Percentiles rank a stretch among this genome's conserved stretches.
Evolutionary conservation across 2,113 vertebrate species (phyloP).

Genomic region (Sporophila hypoxantha): DNA sequence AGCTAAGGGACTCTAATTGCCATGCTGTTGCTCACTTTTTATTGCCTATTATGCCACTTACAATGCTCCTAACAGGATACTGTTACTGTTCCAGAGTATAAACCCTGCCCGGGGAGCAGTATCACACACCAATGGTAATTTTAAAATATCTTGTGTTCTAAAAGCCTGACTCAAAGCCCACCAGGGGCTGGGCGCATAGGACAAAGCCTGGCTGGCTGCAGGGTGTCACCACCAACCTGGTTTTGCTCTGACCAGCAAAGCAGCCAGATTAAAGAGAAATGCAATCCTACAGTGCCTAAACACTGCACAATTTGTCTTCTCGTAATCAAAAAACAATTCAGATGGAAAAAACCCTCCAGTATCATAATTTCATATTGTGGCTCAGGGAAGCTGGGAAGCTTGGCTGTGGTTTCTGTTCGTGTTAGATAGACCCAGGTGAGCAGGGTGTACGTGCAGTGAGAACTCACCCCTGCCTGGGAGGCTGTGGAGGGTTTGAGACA

Average conservation of each 20-base stretch:
- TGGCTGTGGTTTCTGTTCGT: not conserved
- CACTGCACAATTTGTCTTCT: not conserved
- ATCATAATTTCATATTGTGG: accelerated
- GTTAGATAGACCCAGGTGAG: not conserved
- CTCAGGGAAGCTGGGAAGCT: not conserved
- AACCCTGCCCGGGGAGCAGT: not conserved
- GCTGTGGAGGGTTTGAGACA: not conserved
- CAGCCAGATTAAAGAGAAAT: not conserved
- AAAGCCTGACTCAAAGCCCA: not conserved
- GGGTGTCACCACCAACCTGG: not conserved
- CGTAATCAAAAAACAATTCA: accelerated
- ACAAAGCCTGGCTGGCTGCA: not conserved
- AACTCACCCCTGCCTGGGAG: not conserved
- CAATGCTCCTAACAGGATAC: not conserved
- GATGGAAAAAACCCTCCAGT: not conserved
- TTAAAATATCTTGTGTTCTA: not conserved
- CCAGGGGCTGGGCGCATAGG: not conserved
- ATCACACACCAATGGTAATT: not conserved
- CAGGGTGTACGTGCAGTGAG: accelerated
- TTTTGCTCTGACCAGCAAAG: not conserved
- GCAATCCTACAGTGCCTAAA: not conserved
- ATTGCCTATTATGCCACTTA: not conserved
- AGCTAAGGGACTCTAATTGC: not conserved
- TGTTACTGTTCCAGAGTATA: not conserved
- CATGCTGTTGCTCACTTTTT: not conserved